Evolutionary conservation across 2,888 invertebrate genomes (phyloP), one percentile per base, ranked within the genome.

Genomic region (Ceratothoa steindachneri): DNA sequence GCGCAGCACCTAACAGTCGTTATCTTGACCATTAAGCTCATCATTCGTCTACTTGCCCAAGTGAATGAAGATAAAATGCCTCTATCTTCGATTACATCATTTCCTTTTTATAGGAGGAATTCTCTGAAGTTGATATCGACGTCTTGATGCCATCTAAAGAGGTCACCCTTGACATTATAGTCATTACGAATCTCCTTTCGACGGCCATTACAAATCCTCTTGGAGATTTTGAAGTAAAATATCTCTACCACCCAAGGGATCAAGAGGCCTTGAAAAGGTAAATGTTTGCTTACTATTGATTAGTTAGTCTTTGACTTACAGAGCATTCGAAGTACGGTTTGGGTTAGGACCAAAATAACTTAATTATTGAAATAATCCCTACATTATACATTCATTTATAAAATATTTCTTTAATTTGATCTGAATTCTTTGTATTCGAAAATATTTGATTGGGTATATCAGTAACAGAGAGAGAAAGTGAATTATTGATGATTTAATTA

Each of bases 201-300:
- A 81, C 81, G 29, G 81, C 82, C 51, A 85, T 84, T 30, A 85
- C 85, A 15, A 84, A 84, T 64, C 82, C 83, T 51, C 81, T 85
- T 30, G 85, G 85, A 1, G 84, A 85, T 80, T 85, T 85, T 81
- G 85, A 85, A 81, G 83, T 84, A 29, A 84, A 84, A 80, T 85
- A 85, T 80, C 81, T 84, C 68, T 85, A 84, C 80, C 84, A 85
- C 55, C 84, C 84, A 5, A 74, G 80, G 3, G 82, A 82, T 12
- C 77, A 82, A 0, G 74, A 81, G 69, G 83, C 83, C 9, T 82
- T 82, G 19, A 77, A 83, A 70, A 81, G 82, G 84, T 84, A 77
- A 82, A 83, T 82, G 55, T 9, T 24, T 24, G 24, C 15, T 27
- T 15, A 9, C 41, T 41, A n/a, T n/a, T n/a, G n/a, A n/a, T n/a